Percentiles rank a stretch among this genome's conserved stretches.
Evolutionary conservation across 2,888 invertebrate species (phyloP).

Genomic region (Sesia apiformis): DNA sequence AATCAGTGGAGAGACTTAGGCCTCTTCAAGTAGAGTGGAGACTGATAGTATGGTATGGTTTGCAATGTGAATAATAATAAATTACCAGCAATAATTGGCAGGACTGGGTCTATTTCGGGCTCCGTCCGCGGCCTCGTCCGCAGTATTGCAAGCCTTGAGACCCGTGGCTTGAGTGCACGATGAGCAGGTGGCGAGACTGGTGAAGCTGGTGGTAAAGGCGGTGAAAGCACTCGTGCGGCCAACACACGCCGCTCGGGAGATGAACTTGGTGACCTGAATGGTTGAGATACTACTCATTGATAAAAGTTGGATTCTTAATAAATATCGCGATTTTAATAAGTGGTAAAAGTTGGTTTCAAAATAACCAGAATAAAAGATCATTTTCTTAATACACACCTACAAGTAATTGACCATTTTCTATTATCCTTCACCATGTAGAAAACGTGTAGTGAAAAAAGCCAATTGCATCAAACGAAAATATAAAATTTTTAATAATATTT

Average conservation of each 20-base stretch:
- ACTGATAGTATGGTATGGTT: no score
- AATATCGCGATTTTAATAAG: background rate
- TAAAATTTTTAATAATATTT: no score
- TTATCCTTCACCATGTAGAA: no score
- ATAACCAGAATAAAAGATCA: no score
- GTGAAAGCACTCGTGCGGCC: slow-evolving; percentile 46
- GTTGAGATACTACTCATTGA: background rate
- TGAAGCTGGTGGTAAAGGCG: slow-evolving; percentile 45
- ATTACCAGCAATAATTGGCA: slow-evolving; percentile 50
- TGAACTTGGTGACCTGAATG: slow-evolving; percentile 59
- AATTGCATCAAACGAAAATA: no score
- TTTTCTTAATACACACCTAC: no score
- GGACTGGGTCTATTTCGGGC: slow-evolving; percentile 28
- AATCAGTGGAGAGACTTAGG: no score
- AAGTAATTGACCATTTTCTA: no score
- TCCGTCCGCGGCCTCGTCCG: slow-evolving; percentile 26
- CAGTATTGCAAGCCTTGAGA: slow-evolving; percentile 28
- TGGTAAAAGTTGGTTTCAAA: no score
- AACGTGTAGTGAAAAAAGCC: no score
- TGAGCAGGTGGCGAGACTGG: slow-evolving; percentile 39
- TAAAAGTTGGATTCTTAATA: background rate
- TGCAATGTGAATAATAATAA: no score
- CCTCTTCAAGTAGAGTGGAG: no score
- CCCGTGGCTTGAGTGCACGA: slow-evolving; percentile 41
- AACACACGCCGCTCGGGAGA: slow-evolving; percentile 55